phyloP scores from a whole-genome alignment of 1,140 invertebrate species.

The Copidosoma floridanum region DNA sequence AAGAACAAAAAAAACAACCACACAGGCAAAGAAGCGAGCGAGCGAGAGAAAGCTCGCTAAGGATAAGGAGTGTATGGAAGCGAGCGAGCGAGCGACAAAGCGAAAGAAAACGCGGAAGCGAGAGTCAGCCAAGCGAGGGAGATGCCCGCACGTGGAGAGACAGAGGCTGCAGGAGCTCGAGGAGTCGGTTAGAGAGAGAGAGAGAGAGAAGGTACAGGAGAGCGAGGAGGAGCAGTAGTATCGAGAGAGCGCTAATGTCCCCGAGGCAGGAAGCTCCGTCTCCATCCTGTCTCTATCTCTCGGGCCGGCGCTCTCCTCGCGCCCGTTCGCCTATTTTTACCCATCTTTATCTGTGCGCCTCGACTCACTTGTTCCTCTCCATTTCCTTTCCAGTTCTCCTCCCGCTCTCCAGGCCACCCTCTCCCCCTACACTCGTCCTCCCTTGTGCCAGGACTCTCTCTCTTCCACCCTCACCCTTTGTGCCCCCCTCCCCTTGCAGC shows the following conservation, averaged over 20 bases:
- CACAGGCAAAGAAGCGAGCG: background rate
- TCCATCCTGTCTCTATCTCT: conserved; percentile 45
- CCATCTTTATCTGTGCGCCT: conserved; percentile 50
- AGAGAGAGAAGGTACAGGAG: conserved; percentile 1
- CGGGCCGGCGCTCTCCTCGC: background rate
- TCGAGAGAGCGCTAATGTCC: conserved; percentile 53
- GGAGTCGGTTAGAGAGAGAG: background rate
- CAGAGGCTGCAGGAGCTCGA: too few relatives aligned
- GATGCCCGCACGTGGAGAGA: too few relatives aligned
- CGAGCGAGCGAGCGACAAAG: conserved; percentile 3
- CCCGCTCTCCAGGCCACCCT: conserved; percentile 5
- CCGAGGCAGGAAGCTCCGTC: conserved; percentile 51
- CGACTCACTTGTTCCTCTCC: conserved; percentile 49
- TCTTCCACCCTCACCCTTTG: conserved; percentile 19
- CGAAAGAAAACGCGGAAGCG: background rate
- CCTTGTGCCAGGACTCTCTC: too few relatives aligned
- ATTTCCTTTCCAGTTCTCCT: conserved; percentile 46
- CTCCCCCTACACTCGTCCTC: background rate
- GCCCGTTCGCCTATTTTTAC: conserved; percentile 52
- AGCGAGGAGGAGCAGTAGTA: conserved; percentile 36
- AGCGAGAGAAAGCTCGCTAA: conserved; percentile 12
- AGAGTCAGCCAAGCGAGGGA: background rate
- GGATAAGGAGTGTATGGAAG: conserved; percentile 11
- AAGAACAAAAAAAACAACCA: background rate
- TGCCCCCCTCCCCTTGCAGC: too few relatives aligned